Base-by-base conservation (phyloP, 2,113 vertebrate species). In the Saccopteryx bilineata region DNA sequence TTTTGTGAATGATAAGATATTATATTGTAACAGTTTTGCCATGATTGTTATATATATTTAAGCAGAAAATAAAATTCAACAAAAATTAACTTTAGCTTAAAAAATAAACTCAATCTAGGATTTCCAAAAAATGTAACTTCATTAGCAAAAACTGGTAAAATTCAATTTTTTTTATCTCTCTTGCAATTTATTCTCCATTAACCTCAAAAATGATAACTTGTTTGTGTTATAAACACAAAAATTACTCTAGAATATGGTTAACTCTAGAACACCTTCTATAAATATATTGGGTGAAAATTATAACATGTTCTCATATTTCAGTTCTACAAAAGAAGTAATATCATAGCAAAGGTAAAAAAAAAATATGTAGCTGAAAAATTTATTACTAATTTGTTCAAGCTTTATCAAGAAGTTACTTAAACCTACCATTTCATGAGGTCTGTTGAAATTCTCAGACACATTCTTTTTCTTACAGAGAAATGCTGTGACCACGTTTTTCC, bases 401-500 rank as follows among this genome's bases (percentile, higher is more conserved):
- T 90, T 91, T 58, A 71, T 52, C 31, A 88, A 33, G 7, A 86
- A 74, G 5, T 94, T 87, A 90, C 31, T 81, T 75, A 63, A 86
- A 63, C 4, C 1, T 9, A 54, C 9, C n/a, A 61, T 76, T 95
- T 86, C 46, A 68, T 66, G 33, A 5, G 10, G 39, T 17, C 26
- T 75, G 50, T 61, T 87, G 26, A 58, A 87, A 93, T 93, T 91
- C 15, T 83, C 60, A 85, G 54, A 56, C 61, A 78, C 18, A 58
- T 78, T 92, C 74, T 75, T 87, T 91, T 83, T 33, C 74, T 84
- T 85, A 68, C 5, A 94, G 65, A 84, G 39, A 91, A 78, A 72
- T 79, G 7, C 46, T 93, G 6, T 87, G 31, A 84, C 71, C 50
- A 78, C 12, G 19, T 7, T 68, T 93, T 96, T 90, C 74, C 52